Percentiles rank a stretch among this genome's conserved stretches.
Evolutionary conservation across 2,113 vertebrate genomes (phyloP).

Genomic region (Vulpes vulpes): DNA sequence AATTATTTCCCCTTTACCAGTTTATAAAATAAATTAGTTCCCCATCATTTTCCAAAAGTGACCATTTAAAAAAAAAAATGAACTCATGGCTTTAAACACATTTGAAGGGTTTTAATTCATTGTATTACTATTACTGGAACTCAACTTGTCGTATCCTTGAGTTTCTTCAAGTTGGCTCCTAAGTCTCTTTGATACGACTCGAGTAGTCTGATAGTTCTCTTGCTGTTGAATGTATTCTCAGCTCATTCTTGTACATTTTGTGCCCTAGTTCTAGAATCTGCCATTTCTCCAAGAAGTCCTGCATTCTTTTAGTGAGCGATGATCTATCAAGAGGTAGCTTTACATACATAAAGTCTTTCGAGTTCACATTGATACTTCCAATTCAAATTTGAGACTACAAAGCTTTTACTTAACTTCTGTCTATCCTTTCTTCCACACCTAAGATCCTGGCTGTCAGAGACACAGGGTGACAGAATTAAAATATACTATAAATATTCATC

Average conservation of each 20-base stretch:
- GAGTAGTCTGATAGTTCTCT: neutral
- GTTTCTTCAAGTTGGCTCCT: conserved; percentile 23
- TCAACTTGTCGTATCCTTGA: neutral
- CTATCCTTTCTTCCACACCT: neutral
- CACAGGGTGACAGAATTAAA: neutral
- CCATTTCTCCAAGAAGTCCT: neutral
- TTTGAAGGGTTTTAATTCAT: neutral
- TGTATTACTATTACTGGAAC: neutral
- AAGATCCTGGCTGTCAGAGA: conserved; percentile 17
- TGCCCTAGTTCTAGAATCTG: neutral
- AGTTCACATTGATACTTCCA: conserved; percentile 13
- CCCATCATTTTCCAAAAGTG: neutral
- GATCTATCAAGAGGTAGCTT: neutral
- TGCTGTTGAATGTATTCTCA: neutral
- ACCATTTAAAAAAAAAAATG: neutral
- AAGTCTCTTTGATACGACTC: neutral
- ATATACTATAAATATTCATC: neutral
- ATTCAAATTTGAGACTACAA: neutral
- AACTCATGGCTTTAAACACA: conserved; percentile 23
- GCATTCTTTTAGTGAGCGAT: neutral
- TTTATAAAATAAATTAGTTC: conserved; percentile 4
- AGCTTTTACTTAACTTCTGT: conserved; percentile 14
- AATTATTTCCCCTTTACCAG: neutral
- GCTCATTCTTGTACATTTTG: neutral
- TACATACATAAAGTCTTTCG: neutral